Evolutionary conservation across 2,113 vertebrate genomes (phyloP).

Genomic region (Gadus chalcogrammus): DNA sequence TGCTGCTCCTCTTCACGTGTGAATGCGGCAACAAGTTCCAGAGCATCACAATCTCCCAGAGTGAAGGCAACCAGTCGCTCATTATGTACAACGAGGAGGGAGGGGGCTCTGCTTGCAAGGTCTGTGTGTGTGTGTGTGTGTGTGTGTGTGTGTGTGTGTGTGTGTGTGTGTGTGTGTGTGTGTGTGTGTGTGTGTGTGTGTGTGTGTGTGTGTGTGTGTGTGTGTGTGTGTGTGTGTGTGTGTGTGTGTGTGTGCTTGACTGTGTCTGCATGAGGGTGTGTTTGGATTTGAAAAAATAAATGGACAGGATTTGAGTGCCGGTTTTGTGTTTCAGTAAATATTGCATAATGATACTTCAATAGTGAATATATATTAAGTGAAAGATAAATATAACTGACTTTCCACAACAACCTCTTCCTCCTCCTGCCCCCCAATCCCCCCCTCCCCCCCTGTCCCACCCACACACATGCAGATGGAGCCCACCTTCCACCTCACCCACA

Average conservation of each 20-base stretch:
- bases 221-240: neutral
- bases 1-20: slow-evolving; percentile 39
- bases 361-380: no score
- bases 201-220: neutral
- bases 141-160: neutral
- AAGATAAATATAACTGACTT: no score
- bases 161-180: neutral
- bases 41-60: neutral
- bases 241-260: no score
- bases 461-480: slow-evolving; percentile 34
- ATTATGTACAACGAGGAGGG: slow-evolving; percentile 72
- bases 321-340: no score
- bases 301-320: no score
- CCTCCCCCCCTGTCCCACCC: neutral
- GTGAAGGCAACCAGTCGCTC: slow-evolving; percentile 64
- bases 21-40: neutral
- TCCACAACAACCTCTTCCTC: no score
- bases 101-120: slow-evolving; percentile 51
- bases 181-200: slow-evolving; percentile 11
- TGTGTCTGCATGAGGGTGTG: no score
- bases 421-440: neutral
- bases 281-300: no score
- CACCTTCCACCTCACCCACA: neutral
- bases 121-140: slow-evolving; percentile 30
- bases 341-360: no score